A percentile compares a stretch with the other conserved stretches of the same genome.
These are phyloP conservation scores for Coboldia fuscipes DNA, from an alignment of 1,140 invertebrate genomes.

Conservation along the genomic window DNA sequence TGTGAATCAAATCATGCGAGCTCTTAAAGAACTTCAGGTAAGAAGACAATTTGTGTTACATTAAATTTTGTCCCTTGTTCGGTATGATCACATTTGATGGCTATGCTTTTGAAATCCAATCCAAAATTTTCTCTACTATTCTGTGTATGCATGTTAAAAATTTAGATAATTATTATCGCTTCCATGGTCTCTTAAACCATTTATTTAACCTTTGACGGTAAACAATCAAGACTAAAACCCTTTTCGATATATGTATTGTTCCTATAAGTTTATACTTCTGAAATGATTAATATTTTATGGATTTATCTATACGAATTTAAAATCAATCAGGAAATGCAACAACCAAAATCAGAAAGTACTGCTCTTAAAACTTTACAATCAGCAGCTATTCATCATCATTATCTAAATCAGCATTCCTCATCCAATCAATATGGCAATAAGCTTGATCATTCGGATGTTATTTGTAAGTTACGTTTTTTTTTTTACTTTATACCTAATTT, in stretches of 20 bases:
- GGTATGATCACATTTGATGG: not conserved
- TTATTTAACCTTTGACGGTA: no score
- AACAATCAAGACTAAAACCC: not conserved
- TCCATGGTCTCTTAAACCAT: no score
- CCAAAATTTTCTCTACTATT: not conserved
- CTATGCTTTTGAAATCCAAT: not conserved
- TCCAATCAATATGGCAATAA: not conserved
- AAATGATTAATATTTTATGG: not conserved
- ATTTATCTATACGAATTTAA: not conserved
- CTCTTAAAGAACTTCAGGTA: conserved; percentile 2
- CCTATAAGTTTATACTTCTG: not conserved
- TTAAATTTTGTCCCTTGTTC: not conserved
- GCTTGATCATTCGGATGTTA: conserved; percentile 1
- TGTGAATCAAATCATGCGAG: conserved; percentile 2
- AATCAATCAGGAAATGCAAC: conserved; percentile 1
- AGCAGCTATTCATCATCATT: not conserved
- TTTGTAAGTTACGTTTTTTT: no score
- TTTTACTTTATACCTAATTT: no score
- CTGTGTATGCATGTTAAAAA: not conserved
- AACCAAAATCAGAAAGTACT: no score
- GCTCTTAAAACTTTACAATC: not conserved
- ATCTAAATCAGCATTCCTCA: not conserved
- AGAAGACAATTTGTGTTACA: conserved; percentile 4
- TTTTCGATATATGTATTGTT: not conserved
- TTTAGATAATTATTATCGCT: no score